Base-by-base conservation (phyloP, 2,888 invertebrate genomes). In the Stenodera caucasica region DNA sequence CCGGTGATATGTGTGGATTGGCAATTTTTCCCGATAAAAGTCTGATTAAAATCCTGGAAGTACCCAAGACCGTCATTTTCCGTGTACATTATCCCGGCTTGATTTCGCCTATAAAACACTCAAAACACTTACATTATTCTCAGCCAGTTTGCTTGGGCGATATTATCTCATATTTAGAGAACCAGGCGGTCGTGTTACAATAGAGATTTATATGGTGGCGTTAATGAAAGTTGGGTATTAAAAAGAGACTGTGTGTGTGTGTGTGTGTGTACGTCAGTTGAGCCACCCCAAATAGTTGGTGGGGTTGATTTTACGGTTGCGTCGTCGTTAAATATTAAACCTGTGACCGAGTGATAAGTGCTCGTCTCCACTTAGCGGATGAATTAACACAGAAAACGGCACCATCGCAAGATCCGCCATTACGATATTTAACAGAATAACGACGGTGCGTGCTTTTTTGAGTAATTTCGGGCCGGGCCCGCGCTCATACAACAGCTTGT, bases 171-270 rank as follows among this genome's bases (percentile, higher is more conserved):
- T 76, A 78, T 77, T 77, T 77, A 76, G 76, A 75, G 68, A 74
- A 70, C 70, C 45, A 45, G 23, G 45, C 68, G 67, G 67, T 70
- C 71, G 74, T 73, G 73, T 74, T 73, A 78, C 76, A 78, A 78
- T 78, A 76, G 77, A 78, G 80, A 80, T 80, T 80, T 80, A 80
- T 79, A 74, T 70, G 70, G 70, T 69, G 70, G 74, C 77, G 74
- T 74, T 80, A 80, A 80, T 80, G 79, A 80, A 78, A 79, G 78
- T 74, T 73, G 70, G 75, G 76, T 75, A 78, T 79, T 79, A 79
- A 79, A 80, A 78, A 78, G 78, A 76, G 73, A 75, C 71, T 68
- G 72, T 68, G 73, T 71, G 74, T 74, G 73, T 74, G 73, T 72
- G 5, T 26, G 5, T 26, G 5, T 26, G 5, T 26, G 71, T 67